phyloP scores from a whole-genome alignment of 2,797 vertebrate genomes.

The Kryptolebias ocellatus region DNA sequence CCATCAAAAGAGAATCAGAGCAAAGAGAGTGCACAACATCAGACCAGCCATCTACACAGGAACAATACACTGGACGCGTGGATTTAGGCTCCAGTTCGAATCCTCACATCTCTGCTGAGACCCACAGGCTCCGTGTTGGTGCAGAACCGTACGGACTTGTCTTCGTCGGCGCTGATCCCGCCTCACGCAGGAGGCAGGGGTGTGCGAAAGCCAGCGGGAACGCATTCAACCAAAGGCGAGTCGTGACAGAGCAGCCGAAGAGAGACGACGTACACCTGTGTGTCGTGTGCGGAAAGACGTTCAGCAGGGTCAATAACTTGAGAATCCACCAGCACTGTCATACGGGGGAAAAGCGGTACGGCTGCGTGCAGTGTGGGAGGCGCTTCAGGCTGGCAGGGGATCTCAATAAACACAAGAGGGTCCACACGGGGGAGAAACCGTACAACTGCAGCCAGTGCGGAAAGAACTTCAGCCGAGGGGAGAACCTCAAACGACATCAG shows the following conservation, averaged over 20 bases:
- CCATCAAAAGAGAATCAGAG: constrained; percentile 66
- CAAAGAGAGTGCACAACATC: constrained; percentile 30
- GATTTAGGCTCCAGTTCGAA: constrained; percentile 63
- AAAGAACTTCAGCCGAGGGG: constrained; percentile 78
- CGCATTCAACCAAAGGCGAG: constrained; percentile 39
- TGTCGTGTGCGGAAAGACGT: constrained; percentile 71
- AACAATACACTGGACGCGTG: constrained; percentile 38
- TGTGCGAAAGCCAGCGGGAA: constrained; percentile 42
- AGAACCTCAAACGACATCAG: constrained; percentile 79
- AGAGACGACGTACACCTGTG: constrained; percentile 60
- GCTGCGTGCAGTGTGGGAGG: constrained; percentile 74
- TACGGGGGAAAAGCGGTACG: constrained; percentile 75
- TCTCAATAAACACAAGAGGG: constrained; percentile 78
- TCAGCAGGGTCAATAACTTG: constrained; percentile 69
- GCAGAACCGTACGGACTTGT: constrained; percentile 39
- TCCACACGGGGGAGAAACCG: constrained; percentile 79
- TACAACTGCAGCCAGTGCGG: constrained; percentile 78
- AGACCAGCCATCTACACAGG: constrained; percentile 21
- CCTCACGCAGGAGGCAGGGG: constrained; percentile 35
- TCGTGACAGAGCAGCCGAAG: constrained; percentile 39
- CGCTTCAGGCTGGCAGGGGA: constrained; percentile 76
- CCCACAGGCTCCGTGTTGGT: background rate
- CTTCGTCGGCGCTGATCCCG: constrained; percentile 45
- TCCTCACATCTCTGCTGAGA: constrained; percentile 25
- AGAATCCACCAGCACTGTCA: constrained; percentile 78